Evolutionary conservation across 1,140 invertebrate genomes (phyloP), one percentile per base, ranked within the genome.

Genomic region (Solenopsis invicta): DNA sequence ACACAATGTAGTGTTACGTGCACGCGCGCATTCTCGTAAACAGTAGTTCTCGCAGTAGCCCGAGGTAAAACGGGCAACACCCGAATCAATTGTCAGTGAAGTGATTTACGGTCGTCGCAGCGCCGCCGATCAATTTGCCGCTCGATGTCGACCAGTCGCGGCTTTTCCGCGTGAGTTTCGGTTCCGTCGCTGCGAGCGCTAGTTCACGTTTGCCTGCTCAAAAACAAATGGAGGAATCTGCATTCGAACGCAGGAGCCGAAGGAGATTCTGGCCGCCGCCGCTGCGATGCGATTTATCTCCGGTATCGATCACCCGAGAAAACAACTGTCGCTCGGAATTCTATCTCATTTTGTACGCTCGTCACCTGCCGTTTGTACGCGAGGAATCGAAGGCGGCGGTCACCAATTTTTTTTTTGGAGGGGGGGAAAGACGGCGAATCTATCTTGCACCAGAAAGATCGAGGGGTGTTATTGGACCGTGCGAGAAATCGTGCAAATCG

Each of bases 31-130:
- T 54, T 29, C 54, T 72, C 80, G 80, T 74, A 84, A 84, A 84
- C 80, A 84, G 72, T 54, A 84, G 66, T 69, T 69, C 66, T 69
- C 66, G 66, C 69, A 48, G 80, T 54, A 13, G 87, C 77, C 74
- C 85, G 77, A 77, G 85, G 85, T 90, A 87, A 84, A 90, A 89
- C 88, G 88, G 78, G 62, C 67, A 69, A 78, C 78, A 54, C 34
- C 61, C 89, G 66, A 90, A 90, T 90, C 88, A 88, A 90, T 89
- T 90, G 89, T 90, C 88, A 90, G 88, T 66, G 87, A 90, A 88
- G 89, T 90, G 88, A 90, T 90, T 90, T 90, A 90, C 89, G 89
- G 86, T 50, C 67, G 86, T 59, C 81, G 88, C 80, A 61, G 86
- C 61, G 86, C 85, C 61, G 86, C 85, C 89, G 88, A 90, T 90